These are phyloP conservation scores for Pocillopora meandrina DNA, from an alignment of 92 coral and sea anemone species.

Conservation along the genomic window DNA sequence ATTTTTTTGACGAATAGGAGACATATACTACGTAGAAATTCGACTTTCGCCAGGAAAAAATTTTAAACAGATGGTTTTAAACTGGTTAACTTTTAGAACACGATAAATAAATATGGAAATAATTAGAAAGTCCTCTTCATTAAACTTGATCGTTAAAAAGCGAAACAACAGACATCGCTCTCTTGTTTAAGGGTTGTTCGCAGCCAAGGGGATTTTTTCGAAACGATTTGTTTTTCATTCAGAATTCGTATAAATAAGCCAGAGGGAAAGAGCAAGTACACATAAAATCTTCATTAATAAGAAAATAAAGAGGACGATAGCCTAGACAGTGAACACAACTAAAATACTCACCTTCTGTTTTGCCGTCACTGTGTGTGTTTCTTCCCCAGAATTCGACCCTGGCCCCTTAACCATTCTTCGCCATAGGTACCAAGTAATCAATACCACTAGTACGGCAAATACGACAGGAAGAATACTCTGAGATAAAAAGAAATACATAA, in stretches of 20 bases:
- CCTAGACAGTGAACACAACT: not conserved
- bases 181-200: not conserved
- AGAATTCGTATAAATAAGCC: not conserved
- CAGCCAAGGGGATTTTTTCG: not conserved
- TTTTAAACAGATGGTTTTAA: no score
- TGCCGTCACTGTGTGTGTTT: slow-evolving; percentile 4
- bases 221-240: not conserved
- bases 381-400: not conserved
- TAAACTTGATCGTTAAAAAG: no score
- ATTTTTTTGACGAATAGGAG: no score
- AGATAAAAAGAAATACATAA: slow-evolving; percentile 1
- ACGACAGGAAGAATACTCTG: slow-evolving; percentile 25
- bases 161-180: no score
- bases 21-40: no score
- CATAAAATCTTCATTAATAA: not conserved
- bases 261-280: not conserved
- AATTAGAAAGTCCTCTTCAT: no score
- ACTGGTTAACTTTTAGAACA: no score
- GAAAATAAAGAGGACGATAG: not conserved
- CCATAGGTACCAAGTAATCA: slow-evolving; percentile 38
- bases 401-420: not conserved
- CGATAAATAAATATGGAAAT: no score
- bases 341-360: slow-evolving; percentile 10
- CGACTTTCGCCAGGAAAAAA: no score
- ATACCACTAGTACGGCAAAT: slow-evolving; percentile 38